Evolutionary conservation across 2,113 vertebrate species (phyloP).

Genomic region (Sturnira hondurensis): DNA sequence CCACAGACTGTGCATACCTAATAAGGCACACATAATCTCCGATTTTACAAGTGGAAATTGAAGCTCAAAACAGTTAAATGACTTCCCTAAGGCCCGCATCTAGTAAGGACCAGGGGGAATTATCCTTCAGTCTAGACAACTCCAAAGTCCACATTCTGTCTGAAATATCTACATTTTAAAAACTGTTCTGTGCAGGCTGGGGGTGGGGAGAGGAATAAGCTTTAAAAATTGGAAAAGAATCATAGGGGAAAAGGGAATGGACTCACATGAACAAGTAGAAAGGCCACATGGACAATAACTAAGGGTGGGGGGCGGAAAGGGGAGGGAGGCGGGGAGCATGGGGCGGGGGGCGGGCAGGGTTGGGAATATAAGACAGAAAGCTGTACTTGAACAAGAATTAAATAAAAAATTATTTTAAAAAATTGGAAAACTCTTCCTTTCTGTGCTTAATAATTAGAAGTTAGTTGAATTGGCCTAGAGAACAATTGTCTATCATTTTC

Average conservation of each 20-base stretch:
- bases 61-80: conserved; percentile 5
- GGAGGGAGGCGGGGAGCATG: too few species aligned
- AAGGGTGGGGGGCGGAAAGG: too few species aligned
- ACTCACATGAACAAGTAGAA: too few species aligned
- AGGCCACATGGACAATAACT: too few species aligned
- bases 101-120: not conserved
- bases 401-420: too few species aligned
- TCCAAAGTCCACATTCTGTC: not conserved
- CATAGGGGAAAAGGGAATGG: too few species aligned
- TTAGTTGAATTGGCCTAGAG: not conserved
- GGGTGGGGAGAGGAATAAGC: not conserved
- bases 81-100: not conserved
- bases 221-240: not conserved
- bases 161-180: not conserved
- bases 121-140: not conserved
- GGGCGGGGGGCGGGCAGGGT: too few species aligned
- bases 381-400: too few species aligned
- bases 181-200: not conserved
- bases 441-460: not conserved
- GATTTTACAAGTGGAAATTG: not conserved
- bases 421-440: not conserved
- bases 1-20: not conserved
- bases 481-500: not conserved
- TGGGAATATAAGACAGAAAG: too few species aligned
- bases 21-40: conserved; percentile 7